phyloP scores from a whole-genome alignment of 2,113 vertebrate species.

The Sphyrna mokarran region DNA sequence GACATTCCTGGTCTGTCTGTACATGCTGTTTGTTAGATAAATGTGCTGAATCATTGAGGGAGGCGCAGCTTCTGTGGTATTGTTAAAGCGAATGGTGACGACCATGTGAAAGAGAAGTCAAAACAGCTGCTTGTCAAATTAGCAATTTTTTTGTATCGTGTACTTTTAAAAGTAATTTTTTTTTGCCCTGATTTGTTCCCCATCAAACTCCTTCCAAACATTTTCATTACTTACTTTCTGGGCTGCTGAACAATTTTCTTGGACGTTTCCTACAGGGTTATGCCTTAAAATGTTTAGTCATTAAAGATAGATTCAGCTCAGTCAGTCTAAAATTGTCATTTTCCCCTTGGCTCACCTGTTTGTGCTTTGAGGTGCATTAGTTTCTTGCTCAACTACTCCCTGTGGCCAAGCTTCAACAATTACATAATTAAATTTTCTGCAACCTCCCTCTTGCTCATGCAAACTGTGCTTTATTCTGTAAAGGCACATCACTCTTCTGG shows the following conservation, averaged over 20 bases:
- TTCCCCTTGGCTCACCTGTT: background rate
- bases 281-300: background rate
- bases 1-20: background rate
- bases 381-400: background rate
- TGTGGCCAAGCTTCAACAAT: background rate
- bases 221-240: background rate
- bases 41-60: background rate
- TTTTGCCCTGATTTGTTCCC: background rate
- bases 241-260: background rate
- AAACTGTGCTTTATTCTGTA: background rate
- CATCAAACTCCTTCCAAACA: background rate
- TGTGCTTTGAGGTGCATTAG: background rate
- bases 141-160: background rate
- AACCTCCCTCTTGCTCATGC: background rate
- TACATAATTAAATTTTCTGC: background rate
- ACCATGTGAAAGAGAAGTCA: background rate
- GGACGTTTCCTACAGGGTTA: background rate
- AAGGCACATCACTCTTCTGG: background rate
- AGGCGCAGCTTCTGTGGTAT: background rate
- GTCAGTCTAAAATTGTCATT: background rate
- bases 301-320: background rate
- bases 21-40: background rate
- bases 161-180: background rate
- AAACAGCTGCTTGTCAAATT: background rate
- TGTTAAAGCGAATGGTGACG: background rate